Base-by-base conservation (phyloP, 2,113 vertebrate species). In the Eptatretus burgeri region DNA sequence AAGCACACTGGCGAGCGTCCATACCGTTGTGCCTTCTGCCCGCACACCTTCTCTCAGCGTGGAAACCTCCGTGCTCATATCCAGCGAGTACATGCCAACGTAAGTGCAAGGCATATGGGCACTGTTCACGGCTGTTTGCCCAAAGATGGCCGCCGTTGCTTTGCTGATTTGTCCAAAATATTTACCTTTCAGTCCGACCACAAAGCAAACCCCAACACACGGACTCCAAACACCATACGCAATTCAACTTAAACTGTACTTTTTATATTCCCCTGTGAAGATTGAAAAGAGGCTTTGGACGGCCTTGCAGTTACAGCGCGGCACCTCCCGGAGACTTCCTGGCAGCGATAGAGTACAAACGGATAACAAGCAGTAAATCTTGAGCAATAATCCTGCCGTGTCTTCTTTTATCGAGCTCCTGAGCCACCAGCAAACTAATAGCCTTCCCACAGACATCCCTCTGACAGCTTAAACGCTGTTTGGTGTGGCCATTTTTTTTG, bases 41-140 rank as follows among this genome's bases (percentile, higher is more conserved):
- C 91, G 0, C 87, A 88, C 0, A 89, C 91, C 64, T 98, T 98
- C 72, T 98, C 91, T 65, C 91, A 98, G 73, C 94, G 93, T 69
- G 91, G 91, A 67, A 98, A 95, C 69, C 80, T 98, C 51, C 87
- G 94, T 71, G 93, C 89, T 5, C 91, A 98, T 10, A 79, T 96
- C 64, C 87, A 95, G 73, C 77, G 91, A 68, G 91, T 96, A 68
- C 91, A 98, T 69, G 87, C 87, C 1, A 85, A 98, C 85, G 91
- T 94, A 78, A 75, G 72, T 65, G 51, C 51, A 50, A 13, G 56
- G 16, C 51, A 51, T 41, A 41, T 41, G 27, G 27, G 27, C 27
- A 41, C 27, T 7, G 7, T 41, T 41, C 27, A 41, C 27, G 27
- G 27, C 27, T 41, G 27, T 41, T 41, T 41, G 7, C 27, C 27